Conservation (phyloP, 2,888 invertebrate genomes). For the Cephus sareptanus region DNA sequence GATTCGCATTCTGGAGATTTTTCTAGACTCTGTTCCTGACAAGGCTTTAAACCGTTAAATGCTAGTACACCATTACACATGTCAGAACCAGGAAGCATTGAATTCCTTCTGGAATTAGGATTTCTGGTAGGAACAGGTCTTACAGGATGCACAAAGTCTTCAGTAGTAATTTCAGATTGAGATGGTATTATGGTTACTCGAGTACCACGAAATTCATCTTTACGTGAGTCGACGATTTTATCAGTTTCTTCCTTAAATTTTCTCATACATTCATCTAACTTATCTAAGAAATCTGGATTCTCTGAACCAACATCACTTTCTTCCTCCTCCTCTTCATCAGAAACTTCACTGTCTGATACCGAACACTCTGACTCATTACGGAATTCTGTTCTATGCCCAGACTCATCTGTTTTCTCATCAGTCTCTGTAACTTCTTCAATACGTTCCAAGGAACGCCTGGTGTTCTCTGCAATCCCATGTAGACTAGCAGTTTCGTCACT, state of each 20-base stretch:
- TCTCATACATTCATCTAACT: constrained; percentile 78
- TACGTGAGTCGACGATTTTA: constrained; percentile 65
- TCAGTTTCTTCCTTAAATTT: constrained; percentile 80
- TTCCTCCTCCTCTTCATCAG: constrained; percentile 64
- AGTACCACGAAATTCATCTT: constrained; percentile 45
- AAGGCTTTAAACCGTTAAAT: constrained; percentile 52
- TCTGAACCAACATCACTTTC: constrained; percentile 69
- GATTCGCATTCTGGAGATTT: constrained; percentile 12
- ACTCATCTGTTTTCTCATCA: constrained; percentile 62
- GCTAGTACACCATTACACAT: constrained; percentile 59
- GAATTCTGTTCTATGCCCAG: constrained; percentile 49
- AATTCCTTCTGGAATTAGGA: constrained; percentile 57
- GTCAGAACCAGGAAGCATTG: constrained; percentile 62
- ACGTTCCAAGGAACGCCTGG: constrained; percentile 68
- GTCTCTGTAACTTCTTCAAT: constrained; percentile 69
- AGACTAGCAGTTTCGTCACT: constrained; percentile 66
- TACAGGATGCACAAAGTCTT: constrained; percentile 48
- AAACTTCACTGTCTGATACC: constrained; percentile 65
- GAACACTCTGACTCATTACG: constrained; percentile 59
- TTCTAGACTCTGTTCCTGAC: constrained; percentile 36
- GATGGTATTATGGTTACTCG: constrained; percentile 43
- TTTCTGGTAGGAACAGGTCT: constrained; percentile 57
- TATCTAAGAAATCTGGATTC: constrained; percentile 77
- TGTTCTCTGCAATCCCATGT: constrained; percentile 67
- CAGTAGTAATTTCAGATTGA: constrained; percentile 46